Conservation (phyloP, 2,797 vertebrate species). For the Martes flavigula region DNA sequence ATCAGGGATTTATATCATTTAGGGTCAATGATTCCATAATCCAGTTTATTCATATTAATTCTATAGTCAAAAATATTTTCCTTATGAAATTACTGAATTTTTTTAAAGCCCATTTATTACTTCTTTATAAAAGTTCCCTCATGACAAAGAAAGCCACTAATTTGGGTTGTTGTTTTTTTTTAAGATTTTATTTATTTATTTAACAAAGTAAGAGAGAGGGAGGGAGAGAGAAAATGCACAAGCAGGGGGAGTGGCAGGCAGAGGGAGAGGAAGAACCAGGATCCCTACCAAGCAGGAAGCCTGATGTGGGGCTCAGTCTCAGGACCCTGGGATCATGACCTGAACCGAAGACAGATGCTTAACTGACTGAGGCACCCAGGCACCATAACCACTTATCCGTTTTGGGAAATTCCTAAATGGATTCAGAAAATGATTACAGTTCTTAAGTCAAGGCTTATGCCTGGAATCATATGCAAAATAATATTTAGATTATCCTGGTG, state of each 20-base stretch:
- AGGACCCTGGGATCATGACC: no score
- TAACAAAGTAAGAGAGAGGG: no score
- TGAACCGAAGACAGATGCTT: no score
- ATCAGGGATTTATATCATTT: slow-evolving; percentile 3
- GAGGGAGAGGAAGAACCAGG: no score
- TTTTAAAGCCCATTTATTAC: slow-evolving; percentile 13
- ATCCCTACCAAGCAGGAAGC: no score
- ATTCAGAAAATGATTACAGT: slow-evolving; percentile 57
- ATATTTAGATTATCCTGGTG: slow-evolving; percentile 51
- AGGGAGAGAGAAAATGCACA: no score
- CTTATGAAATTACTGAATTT: slow-evolving; percentile 9
- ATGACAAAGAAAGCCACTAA: slow-evolving; percentile 58
- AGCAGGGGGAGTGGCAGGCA: no score
- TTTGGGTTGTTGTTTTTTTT: not conserved
- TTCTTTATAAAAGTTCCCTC: slow-evolving; percentile 51
- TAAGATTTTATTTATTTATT: no score
- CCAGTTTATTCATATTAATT: slow-evolving; percentile 46
- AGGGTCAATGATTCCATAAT: slow-evolving; percentile 43
- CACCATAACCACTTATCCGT: not conserved
- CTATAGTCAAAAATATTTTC: slow-evolving; percentile 13
- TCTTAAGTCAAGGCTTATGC: slow-evolving; percentile 60
- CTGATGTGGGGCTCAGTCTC: no score
- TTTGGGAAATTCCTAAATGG: slow-evolving; percentile 59
- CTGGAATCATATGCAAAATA: slow-evolving; percentile 57
- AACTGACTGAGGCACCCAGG: no score